Evolutionary conservation across 2,797 vertebrate species (phyloP).

Genomic region (Channallabes apus): DNA sequence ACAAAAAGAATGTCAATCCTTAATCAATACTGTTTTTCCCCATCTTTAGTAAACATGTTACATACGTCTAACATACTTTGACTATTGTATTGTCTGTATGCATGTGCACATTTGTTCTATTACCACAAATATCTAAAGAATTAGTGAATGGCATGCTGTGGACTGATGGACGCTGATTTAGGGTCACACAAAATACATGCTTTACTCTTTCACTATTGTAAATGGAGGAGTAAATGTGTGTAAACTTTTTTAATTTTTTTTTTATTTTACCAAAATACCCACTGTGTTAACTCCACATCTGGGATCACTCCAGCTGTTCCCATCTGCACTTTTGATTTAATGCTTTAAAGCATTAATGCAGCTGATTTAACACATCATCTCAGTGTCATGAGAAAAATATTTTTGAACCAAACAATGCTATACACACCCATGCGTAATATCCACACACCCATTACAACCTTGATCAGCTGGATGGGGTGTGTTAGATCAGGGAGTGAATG

Average conservation of each 20-base stretch:
- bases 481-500: background rate
- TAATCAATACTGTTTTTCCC: too few species aligned
- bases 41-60: too few species aligned
- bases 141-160: background rate
- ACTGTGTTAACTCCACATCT: background rate
- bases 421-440: slow-evolving; percentile 6
- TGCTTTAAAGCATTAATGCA: background rate
- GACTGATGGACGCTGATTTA: background rate
- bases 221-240: background rate
- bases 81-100: background rate
- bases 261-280: background rate
- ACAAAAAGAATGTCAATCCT: background rate
- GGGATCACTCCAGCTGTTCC: slow-evolving; percentile 1
- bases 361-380: background rate
- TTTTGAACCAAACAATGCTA: slow-evolving; percentile 10
- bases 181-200: background rate
- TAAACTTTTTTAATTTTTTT: too few species aligned
- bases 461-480: slow-evolving; percentile 19
- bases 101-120: background rate
- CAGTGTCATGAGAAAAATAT: background rate
- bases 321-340: background rate
- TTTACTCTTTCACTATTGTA: background rate
- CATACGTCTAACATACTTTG: too few species aligned
- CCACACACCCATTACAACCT: background rate
- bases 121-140: too few species aligned